Evolutionary conservation across 2,113 vertebrate species (phyloP).

Genomic region (Todiramphus saurophagus): DNA sequence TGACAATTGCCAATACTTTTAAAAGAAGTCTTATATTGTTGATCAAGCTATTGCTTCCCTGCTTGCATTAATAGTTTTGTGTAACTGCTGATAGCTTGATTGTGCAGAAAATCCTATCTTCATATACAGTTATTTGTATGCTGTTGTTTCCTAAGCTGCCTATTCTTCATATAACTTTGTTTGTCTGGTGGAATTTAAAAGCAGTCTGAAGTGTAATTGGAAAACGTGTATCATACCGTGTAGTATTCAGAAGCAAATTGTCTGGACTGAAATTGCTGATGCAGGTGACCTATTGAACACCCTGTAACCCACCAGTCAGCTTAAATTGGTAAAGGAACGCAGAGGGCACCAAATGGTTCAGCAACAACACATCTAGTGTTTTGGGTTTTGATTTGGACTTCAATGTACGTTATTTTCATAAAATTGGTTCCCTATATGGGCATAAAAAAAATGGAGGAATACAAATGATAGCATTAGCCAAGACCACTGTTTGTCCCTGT

Average conservation of each 20-base stretch:
- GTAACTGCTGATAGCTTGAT: not conserved
- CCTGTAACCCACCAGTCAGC: not conserved
- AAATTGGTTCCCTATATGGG: not conserved
- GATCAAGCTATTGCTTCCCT: not conserved
- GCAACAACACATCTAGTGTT: not conserved
- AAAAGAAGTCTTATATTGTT: not conserved
- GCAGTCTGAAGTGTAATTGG: conserved; percentile 6
- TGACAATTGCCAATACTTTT: not conserved
- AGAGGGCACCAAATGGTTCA: not conserved
- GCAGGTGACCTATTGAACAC: conserved; percentile 34
- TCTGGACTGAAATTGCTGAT: conserved; percentile 43
- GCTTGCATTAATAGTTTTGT: not conserved
- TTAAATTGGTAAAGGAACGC: not conserved
- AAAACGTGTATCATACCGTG: conserved; percentile 22
- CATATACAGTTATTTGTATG: not conserved
- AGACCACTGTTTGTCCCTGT: not conserved
- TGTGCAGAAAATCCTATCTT: not conserved
- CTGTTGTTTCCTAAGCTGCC: not conserved
- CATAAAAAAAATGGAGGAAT: not conserved
- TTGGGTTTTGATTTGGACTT: not conserved
- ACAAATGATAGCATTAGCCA: not conserved
- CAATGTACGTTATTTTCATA: not conserved
- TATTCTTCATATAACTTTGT: not conserved
- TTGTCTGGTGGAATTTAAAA: conserved; percentile 22
- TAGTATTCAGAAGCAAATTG: conserved; percentile 23